phyloP scores from a whole-genome alignment of 2,888 invertebrate genomes.

The Drosophila sordidapex region DNA sequence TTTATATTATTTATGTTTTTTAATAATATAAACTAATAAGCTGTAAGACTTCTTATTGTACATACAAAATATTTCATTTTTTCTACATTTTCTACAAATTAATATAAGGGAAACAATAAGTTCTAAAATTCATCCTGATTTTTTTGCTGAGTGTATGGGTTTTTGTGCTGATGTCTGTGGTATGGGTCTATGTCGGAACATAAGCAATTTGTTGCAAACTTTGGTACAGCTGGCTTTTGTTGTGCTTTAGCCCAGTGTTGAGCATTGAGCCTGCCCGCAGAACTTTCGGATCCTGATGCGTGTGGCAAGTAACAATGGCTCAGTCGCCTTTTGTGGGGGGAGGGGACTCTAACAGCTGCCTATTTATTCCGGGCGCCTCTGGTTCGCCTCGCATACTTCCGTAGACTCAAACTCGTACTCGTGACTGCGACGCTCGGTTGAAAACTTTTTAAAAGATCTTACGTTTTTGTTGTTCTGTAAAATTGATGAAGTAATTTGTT shows the following conservation, averaged over 20 bases:
- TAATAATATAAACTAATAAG: not conserved
- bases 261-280: constrained; percentile 34
- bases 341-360: constrained; percentile 34
- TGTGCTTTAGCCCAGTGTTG: constrained; percentile 40
- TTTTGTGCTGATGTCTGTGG: constrained; percentile 28
- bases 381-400: constrained; percentile 40
- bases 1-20: not conserved
- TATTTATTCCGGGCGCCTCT: constrained; percentile 19
- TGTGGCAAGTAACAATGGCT: constrained; percentile 51
- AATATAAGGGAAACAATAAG: not conserved
- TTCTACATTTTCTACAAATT: not conserved
- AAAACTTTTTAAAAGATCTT: constrained; percentile 77
- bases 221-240: constrained; percentile 70
- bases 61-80: too few relatives aligned
- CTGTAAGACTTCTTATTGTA: not conserved
- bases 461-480: constrained; percentile 79
- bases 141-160: constrained; percentile 11
- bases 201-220: constrained; percentile 80
- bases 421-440: constrained; percentile 29
- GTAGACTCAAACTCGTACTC: constrained; percentile 25
- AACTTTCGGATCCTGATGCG: constrained; percentile 55
- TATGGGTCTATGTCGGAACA: constrained; percentile 63
- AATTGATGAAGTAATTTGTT: constrained; percentile 80
- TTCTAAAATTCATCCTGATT: not conserved
- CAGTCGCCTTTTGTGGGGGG: constrained; percentile 25